These are phyloP conservation scores for Crocodylus rhombifer DNA, from an alignment of 2,797 vertebrate species.

Conservation along the genomic window DNA sequence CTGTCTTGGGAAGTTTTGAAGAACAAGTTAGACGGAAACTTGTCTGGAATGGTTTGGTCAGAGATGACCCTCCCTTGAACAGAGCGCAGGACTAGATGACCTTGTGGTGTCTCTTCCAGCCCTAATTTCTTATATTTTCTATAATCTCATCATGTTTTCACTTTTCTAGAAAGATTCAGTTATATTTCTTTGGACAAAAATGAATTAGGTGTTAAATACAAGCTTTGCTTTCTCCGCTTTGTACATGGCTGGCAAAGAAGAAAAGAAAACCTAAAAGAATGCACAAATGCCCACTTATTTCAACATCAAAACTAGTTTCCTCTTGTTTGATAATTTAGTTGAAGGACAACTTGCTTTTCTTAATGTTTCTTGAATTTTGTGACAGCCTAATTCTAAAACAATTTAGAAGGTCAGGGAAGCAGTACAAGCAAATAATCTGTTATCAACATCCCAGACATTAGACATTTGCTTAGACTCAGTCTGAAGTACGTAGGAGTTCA, in stretches of 20 bases:
- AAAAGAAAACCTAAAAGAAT: background rate
- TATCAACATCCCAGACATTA: background rate
- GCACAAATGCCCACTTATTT: background rate
- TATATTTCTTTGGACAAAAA: background rate
- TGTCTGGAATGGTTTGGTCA: no score
- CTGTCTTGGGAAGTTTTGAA: no score
- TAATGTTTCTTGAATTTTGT: background rate
- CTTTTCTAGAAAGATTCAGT: background rate
- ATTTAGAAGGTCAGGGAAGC: background rate
- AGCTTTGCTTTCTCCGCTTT: background rate
- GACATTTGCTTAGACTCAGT: background rate
- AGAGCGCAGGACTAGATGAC: no score
- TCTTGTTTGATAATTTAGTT: background rate
- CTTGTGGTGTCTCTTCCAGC: no score
- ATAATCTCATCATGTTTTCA: background rate
- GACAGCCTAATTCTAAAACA: conserved; percentile 26
- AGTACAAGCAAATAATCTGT: background rate
- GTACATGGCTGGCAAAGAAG: background rate
- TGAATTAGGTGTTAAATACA: background rate
- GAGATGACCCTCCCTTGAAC: no score
- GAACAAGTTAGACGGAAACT: no score
- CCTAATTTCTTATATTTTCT: no score
- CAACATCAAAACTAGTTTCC: background rate
- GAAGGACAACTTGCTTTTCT: conserved; percentile 20
- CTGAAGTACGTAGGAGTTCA: background rate